Conservation (phyloP, 2,888 invertebrate genomes). For the Mechanitis mazaeus region DNA sequence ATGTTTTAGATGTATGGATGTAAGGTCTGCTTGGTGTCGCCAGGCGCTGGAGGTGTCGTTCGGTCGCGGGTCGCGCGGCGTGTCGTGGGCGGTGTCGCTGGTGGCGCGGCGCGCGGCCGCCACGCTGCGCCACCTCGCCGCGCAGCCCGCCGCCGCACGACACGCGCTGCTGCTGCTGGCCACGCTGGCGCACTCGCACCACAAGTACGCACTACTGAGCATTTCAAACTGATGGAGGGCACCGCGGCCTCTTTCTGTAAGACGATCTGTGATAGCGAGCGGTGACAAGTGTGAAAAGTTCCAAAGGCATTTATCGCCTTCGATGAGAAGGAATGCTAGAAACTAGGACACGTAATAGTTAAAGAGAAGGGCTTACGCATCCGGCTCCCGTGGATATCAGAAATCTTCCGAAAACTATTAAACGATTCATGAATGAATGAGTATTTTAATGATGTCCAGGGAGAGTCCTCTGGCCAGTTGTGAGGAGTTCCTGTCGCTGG, state of each 20-base stretch:
- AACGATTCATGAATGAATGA: too few relatives aligned
- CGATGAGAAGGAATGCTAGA: too few relatives aligned
- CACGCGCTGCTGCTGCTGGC: slow-evolving; percentile 52
- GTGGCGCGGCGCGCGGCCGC: slow-evolving; percentile 52
- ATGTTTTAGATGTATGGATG: neutral
- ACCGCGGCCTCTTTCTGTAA: too few relatives aligned
- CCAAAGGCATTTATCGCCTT: too few relatives aligned
- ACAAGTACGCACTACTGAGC: slow-evolving; percentile 35
- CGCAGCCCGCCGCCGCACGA: slow-evolving; percentile 47
- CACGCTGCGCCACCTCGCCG: slow-evolving; percentile 47
- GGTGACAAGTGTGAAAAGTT: too few relatives aligned
- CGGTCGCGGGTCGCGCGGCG: slow-evolving; percentile 52
- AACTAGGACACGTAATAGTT: too few relatives aligned
- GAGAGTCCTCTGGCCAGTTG: slow-evolving; percentile 60
- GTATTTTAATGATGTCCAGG: slow-evolving; percentile 33
- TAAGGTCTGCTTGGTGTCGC: neutral
- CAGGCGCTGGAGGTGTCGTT: slow-evolving; percentile 62
- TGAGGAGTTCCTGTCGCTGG: slow-evolving; percentile 60
- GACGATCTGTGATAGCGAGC: too few relatives aligned
- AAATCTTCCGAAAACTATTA: too few relatives aligned
- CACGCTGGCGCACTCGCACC: slow-evolving; percentile 46
- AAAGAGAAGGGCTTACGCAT: too few relatives aligned
- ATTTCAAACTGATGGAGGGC: too few relatives aligned
- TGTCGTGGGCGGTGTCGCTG: slow-evolving; percentile 52
- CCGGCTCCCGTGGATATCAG: too few relatives aligned